Evolutionary conservation across 2,797 vertebrate species (phyloP).

Genomic region (Odontamblyopus rebecca): DNA sequence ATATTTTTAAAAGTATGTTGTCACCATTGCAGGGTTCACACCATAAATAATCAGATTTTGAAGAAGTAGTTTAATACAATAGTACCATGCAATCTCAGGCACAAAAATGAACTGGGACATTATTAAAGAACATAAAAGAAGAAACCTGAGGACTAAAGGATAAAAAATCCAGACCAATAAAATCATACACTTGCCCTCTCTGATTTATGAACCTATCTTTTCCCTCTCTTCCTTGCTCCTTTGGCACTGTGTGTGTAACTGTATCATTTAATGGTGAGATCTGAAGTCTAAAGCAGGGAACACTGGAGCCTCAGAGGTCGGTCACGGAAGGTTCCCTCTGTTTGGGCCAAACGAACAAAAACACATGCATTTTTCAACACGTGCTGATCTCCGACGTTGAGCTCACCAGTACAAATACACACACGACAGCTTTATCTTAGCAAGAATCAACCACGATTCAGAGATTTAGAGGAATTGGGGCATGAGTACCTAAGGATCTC

Average conservation of each 20-base stretch:
- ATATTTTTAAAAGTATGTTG: not conserved
- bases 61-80: not conserved
- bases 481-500: slow-evolving; percentile 59
- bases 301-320: slow-evolving; percentile 18
- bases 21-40: not conserved
- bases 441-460: slow-evolving; percentile 57
- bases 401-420: slow-evolving; percentile 37
- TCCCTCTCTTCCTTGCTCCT: slow-evolving; percentile 14
- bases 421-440: slow-evolving; percentile 57
- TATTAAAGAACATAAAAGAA: not conserved
- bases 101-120: not conserved
- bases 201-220: slow-evolving; percentile 24
- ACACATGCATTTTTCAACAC: slow-evolving; percentile 51
- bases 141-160: slow-evolving; percentile 3
- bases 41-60: not conserved
- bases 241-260: slow-evolving; percentile 27
- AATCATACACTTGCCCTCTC: slow-evolving; percentile 8
- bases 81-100: not conserved
- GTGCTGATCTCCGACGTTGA: slow-evolving; percentile 55
- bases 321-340: slow-evolving; percentile 64
- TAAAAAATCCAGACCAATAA: slow-evolving; percentile 25
- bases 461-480: slow-evolving; percentile 61
- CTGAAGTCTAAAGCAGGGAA: slow-evolving; percentile 24
- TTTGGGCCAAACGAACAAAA: slow-evolving; percentile 45
- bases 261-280: slow-evolving; percentile 27